These are phyloP conservation scores for Labeo catla DNA, from an alignment of 2,113 vertebrate genomes.

Conservation along the genomic window DNA sequence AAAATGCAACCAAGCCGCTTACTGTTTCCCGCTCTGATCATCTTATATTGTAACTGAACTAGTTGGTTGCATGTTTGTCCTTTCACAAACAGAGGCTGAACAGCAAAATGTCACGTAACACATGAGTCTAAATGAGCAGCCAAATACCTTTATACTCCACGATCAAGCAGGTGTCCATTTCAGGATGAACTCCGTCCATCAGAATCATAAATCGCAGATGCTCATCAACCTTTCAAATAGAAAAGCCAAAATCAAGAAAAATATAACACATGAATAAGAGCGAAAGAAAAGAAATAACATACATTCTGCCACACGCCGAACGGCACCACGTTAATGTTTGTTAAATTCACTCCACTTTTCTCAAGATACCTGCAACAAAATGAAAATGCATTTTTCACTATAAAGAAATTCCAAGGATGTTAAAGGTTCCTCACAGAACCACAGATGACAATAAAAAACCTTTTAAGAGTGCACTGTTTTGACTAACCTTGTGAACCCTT, in stretches of 20 bases:
- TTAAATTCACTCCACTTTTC: slow-evolving; percentile 76
- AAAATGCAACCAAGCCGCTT: neutral
- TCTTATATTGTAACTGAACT: neutral
- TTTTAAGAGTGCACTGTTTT: no score
- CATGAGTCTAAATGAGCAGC: neutral
- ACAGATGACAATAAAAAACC: no score
- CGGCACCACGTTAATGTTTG: slow-evolving; percentile 77
- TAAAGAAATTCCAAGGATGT: no score
- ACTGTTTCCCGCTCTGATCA: fast-evolving
- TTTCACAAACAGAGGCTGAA: neutral
- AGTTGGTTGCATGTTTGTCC: neutral
- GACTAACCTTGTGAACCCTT: no score
- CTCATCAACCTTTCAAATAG: slow-evolving; percentile 68
- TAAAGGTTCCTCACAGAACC: no score
- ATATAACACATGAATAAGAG: neutral
- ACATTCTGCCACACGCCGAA: slow-evolving; percentile 82
- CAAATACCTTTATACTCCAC: slow-evolving; percentile 82
- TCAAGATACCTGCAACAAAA: slow-evolving; percentile 65
- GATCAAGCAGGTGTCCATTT: slow-evolving; percentile 85
- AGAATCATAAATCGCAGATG: slow-evolving; percentile 83
- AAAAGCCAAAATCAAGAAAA: neutral
- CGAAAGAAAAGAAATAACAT: neutral
- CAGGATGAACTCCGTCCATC: slow-evolving; percentile 83
- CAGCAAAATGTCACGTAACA: neutral
- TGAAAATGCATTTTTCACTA: neutral